phyloP scores from a whole-genome alignment of 2,888 invertebrate species.

The Eristalis pertinax region DNA sequence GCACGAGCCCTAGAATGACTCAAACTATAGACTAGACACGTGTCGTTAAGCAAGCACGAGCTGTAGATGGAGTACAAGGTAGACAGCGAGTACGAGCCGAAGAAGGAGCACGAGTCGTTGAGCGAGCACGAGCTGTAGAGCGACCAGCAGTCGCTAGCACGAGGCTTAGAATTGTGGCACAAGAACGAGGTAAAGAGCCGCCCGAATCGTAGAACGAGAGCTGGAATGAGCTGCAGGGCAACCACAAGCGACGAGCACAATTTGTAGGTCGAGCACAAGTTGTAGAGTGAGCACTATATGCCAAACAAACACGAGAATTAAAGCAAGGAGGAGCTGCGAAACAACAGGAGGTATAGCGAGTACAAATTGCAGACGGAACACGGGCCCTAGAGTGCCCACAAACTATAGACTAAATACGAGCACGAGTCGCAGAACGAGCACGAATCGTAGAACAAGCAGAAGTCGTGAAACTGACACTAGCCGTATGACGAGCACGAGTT shows the following conservation, averaged over 20 bases:
- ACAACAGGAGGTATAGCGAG: background rate
- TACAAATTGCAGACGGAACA: background rate
- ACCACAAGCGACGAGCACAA: background rate
- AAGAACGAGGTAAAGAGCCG: too few species aligned
- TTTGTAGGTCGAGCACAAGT: background rate
- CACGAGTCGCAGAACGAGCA: background rate
- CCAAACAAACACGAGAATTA: background rate
- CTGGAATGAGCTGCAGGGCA: too few species aligned
- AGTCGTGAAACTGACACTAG: background rate
- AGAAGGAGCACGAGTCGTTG: background rate
- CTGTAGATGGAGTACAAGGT: background rate
- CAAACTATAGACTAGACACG: background rate
- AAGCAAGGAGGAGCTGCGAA: background rate
- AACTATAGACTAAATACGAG: background rate
- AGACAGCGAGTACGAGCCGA: background rate
- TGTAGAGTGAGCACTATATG: background rate
- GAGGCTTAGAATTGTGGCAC: too few species aligned
- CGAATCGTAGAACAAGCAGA: background rate
- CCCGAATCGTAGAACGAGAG: background rate
- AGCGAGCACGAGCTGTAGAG: background rate
- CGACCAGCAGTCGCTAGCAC: too few species aligned
- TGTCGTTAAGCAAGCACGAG: background rate
- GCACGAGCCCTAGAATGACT: background rate
- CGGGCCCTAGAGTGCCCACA: too few species aligned
- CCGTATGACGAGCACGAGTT: background rate